Evolutionary conservation across 2,888 invertebrate genomes (phyloP).

Genomic region (Epicampocera succincta): DNA sequence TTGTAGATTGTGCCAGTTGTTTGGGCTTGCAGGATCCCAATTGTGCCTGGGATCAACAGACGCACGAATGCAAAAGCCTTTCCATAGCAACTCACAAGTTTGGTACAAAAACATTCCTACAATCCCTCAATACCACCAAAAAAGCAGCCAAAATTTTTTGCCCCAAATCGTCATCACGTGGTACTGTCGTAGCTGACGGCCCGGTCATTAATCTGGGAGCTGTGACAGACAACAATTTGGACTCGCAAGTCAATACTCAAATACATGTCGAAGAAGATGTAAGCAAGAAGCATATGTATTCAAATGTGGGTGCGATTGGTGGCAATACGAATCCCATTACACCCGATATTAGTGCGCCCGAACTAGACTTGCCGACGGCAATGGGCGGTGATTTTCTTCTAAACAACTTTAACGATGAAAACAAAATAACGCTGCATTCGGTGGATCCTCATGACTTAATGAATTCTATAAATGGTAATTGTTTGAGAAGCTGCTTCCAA

Average conservation of each 20-base stretch:
- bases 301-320: conserved; percentile 72
- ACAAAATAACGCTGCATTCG: conserved; percentile 78
- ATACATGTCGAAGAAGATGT: conserved; percentile 72
- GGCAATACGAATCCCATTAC: conserved; percentile 48
- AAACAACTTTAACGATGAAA: conserved; percentile 76
- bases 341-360: conserved; percentile 55
- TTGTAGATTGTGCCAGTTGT: conserved; percentile 88
- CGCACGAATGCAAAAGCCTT: conserved; percentile 83
- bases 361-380: conserved; percentile 69
- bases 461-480: conserved; percentile 76
- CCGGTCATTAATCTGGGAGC: conserved; percentile 70
- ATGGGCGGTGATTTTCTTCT: conserved; percentile 75
- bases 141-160: conserved; percentile 77
- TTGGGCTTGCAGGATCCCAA: conserved; percentile 97
- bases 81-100: conserved; percentile 76
- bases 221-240: conserved; percentile 73
- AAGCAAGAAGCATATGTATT: conserved; percentile 74
- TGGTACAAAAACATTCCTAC: conserved; percentile 77
- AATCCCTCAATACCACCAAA: conserved; percentile 79
- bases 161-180: conserved; percentile 74
- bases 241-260: conserved; percentile 71
- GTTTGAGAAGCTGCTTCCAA: background rate
- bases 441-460: conserved; percentile 78
- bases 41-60: conserved; percentile 95
- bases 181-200: conserved; percentile 69